A percentile compares a stretch with the other conserved stretches of the same genome.
Conservation (phyloP, 2,113 vertebrate genomes). For the Neopipo cinnamomea region DNA sequence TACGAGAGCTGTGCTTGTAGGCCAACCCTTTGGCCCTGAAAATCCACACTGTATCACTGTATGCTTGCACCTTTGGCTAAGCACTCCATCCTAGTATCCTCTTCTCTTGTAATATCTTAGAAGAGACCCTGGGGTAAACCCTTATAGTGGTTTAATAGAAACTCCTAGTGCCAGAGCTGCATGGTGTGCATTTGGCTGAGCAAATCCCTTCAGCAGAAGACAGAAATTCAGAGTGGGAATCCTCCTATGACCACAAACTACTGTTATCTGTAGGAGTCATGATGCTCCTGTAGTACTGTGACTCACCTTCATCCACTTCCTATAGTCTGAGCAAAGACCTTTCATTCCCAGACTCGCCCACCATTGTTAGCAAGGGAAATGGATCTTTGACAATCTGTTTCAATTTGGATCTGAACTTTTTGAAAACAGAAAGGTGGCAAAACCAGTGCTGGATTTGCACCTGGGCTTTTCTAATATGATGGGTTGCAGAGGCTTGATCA, state of each 20-base stretch:
- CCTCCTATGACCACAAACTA: neutral
- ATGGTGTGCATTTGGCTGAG: neutral
- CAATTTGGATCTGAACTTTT: neutral
- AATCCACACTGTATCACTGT: neutral
- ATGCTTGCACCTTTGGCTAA: neutral
- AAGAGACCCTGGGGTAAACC: neutral
- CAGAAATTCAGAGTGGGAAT: neutral
- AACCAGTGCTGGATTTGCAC: neutral
- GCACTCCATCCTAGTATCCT: neutral
- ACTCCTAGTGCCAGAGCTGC: neutral
- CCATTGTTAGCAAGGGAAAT: neutral
- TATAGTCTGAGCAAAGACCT: neutral
- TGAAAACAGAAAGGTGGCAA: neutral
- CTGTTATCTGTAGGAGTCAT: neutral
- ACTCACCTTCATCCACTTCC: neutral
- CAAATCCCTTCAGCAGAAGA: neutral
- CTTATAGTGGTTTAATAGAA: neutral
- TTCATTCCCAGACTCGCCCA: neutral
- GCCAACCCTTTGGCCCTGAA: neutral
- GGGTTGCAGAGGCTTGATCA: neutral
- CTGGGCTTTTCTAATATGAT: neutral
- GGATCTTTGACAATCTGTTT: neutral
- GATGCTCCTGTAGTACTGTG: neutral
- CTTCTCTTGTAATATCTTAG: neutral
- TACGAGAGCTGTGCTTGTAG: rapidly evolving